Evolutionary conservation across 2,888 invertebrate species (phyloP), one percentile per base, ranked within the genome.

Genomic region (Athalia rosae): DNA sequence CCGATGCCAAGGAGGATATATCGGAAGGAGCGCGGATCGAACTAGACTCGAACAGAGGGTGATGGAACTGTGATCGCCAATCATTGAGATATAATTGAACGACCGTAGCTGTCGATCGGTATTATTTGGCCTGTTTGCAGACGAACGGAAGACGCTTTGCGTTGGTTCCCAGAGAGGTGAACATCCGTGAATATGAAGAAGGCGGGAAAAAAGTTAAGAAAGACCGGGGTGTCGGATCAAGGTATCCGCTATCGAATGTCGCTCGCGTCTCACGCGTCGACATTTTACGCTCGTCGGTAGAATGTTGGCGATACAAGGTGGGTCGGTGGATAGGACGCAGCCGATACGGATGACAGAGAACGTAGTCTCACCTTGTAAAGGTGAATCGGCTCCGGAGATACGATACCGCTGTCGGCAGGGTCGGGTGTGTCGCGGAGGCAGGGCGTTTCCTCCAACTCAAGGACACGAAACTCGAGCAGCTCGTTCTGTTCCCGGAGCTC

Each of bases 401-500:
- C 85, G 66, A 86, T 84, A 45, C 87, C 85, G 66, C 86, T 86
- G 81, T 86, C 86, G 11, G 85, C 84, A 4, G 84, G 82, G 73
- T 86, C 87, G 0, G 86, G 84, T 13, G 84, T 86, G 4, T 85
- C 86, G 15, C 85, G 81, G 1, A 80, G 79, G 13, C 85, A 81
- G 6, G 84, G 85, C 50, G 81, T 81, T 89, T 94, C 95, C 89
- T 95, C 95, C 83, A 95, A 90, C 90, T 95, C 95, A 82, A 95
- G 91, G 82, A 95, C 92, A 69, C 95, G 91, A 91, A 95, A 95
- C 91, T 95, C 95, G 87, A 95, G 92, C 82, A 95, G 92, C 90
- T 95, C 95, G 89, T 95, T 94, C 88, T 95, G 95, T 88, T 95
- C 95, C 83, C 94, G 92, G 85, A 95, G 92, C 90, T 95, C 95